Conservation (phyloP, 2,888 invertebrate species). For the Lochmaea crataegi region DNA sequence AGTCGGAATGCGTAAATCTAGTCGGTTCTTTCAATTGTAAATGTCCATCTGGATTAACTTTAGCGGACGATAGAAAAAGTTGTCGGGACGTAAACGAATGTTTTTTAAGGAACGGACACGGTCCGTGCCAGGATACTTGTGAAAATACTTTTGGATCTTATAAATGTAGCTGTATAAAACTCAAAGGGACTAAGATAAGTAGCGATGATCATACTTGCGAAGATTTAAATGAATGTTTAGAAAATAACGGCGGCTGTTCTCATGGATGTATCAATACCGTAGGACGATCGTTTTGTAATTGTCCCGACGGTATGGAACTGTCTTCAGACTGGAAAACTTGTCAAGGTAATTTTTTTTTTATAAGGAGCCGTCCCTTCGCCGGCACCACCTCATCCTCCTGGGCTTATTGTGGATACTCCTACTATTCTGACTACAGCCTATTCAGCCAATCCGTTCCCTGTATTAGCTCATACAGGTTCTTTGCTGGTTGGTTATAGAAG, state of each 20-base stretch:
- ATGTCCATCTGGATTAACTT: slow-evolving; percentile 68
- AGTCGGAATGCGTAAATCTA: slow-evolving; percentile 69
- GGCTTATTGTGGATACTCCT: too few species aligned
- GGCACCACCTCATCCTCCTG: too few species aligned
- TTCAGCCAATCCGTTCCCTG: too few species aligned
- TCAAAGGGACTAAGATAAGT: slow-evolving; percentile 71
- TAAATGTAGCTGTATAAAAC: slow-evolving; percentile 69
- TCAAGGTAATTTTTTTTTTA: slow-evolving; percentile 49
- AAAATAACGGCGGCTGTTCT: slow-evolving; percentile 69
- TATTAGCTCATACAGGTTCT: too few species aligned
- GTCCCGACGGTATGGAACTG: slow-evolving; percentile 61
- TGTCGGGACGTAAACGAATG: slow-evolving; percentile 73
- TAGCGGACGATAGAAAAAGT: slow-evolving; percentile 55
- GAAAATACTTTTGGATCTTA: slow-evolving; percentile 71
- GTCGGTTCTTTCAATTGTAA: slow-evolving; percentile 70
- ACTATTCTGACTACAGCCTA: too few species aligned
- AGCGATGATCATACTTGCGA: slow-evolving; percentile 70
- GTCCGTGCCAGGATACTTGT: slow-evolving; percentile 74
- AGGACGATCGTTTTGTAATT: slow-evolving; percentile 60
- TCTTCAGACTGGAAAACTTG: slow-evolving; percentile 61
- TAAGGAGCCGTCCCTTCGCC: too few species aligned
- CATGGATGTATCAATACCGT: slow-evolving; percentile 71
- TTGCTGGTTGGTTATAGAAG: too few species aligned
- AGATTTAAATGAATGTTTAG: slow-evolving; percentile 67
- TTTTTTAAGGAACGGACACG: slow-evolving; percentile 72